These are phyloP conservation scores for Acholoe squamosa DNA, from an alignment of 2,888 invertebrate genomes.

Conservation along the genomic window DNA sequence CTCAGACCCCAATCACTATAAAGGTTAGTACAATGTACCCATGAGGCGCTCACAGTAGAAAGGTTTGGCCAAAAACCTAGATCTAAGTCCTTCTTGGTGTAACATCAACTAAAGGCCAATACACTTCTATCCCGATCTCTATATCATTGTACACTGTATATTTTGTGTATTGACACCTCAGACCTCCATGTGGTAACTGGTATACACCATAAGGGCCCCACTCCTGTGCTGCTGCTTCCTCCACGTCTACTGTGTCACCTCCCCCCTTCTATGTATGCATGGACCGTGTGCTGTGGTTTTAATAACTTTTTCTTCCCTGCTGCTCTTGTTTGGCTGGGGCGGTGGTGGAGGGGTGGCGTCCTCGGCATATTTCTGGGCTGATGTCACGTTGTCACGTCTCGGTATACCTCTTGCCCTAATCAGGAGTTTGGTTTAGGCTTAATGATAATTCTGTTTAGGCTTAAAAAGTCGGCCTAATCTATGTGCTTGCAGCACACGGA, in stretches of 20 bases:
- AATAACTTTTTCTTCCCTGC: not conserved
- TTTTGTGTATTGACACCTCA: too few relatives aligned
- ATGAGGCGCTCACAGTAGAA: too few relatives aligned
- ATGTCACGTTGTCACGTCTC: not conserved
- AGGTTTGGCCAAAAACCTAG: too few relatives aligned
- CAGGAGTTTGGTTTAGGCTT: not conserved
- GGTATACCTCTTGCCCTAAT: not conserved
- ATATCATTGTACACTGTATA: too few relatives aligned
- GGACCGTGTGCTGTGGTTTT: slow-evolving; percentile 20
- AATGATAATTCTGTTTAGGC: not conserved
- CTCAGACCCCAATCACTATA: too few relatives aligned
- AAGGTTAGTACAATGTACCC: too few relatives aligned
- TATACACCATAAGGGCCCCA: too few relatives aligned
- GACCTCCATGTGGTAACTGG: too few relatives aligned
- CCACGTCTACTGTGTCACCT: not conserved
- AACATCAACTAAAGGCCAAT: too few relatives aligned
- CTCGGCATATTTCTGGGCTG: slow-evolving; percentile 18
- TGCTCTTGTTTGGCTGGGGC: slow-evolving; percentile 21
- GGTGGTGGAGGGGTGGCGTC: not conserved
- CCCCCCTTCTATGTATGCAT: not conserved
- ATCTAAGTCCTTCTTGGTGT: too few relatives aligned
- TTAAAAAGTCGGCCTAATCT: not conserved
- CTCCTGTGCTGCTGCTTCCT: too few relatives aligned
- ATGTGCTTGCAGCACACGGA: not conserved
- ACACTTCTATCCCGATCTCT: too few relatives aligned